Conservation (phyloP, 1,140 invertebrate genomes). For the Bombyx mandarina region DNA sequence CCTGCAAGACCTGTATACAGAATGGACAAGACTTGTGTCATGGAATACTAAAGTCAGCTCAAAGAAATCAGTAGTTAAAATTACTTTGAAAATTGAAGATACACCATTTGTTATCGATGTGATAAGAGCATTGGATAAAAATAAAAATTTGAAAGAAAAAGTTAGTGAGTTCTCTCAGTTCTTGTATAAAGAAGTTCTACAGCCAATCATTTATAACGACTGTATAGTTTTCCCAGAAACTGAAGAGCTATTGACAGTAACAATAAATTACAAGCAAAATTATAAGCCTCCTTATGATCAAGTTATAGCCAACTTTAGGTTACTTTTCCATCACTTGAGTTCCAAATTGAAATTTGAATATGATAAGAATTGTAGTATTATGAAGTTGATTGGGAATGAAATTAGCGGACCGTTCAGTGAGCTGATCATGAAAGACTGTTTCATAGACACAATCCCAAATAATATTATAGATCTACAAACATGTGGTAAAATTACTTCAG, state of each 20-base stretch:
- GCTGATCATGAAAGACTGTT: conserved; percentile 80
- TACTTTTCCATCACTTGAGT: conserved; percentile 74
- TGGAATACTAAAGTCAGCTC: conserved; percentile 24
- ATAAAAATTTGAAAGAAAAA: conserved; percentile 62
- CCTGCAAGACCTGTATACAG: conserved; percentile 47
- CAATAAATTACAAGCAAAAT: conserved; percentile 53
- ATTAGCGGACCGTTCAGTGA: conserved; percentile 76
- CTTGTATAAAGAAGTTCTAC: conserved; percentile 69
- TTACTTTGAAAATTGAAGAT: conserved; percentile 48
- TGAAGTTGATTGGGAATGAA: conserved; percentile 75
- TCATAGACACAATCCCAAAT: conserved; percentile 82
- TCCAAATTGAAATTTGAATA: conserved; percentile 72
- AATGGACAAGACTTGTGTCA: conserved; percentile 66
- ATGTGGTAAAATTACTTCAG: conserved; percentile 75
- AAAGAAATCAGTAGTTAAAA: conserved; percentile 37
- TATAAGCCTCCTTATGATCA: conserved; percentile 69
- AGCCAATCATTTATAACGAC: conserved; percentile 71
- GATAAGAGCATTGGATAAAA: conserved; percentile 62
- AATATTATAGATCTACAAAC: conserved; percentile 78
- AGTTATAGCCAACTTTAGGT: conserved; percentile 74
- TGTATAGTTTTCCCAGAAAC: conserved; percentile 62
- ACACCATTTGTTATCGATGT: conserved; percentile 47
- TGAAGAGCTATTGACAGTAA: conserved; percentile 59
- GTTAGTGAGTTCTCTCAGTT: conserved; percentile 67
- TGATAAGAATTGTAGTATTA: conserved; percentile 67